A percentile compares a stretch with the other conserved stretches of the same genome.
Conservation (phyloP, 1,140 invertebrate genomes). For the Lamellibrachia luymesi region DNA sequence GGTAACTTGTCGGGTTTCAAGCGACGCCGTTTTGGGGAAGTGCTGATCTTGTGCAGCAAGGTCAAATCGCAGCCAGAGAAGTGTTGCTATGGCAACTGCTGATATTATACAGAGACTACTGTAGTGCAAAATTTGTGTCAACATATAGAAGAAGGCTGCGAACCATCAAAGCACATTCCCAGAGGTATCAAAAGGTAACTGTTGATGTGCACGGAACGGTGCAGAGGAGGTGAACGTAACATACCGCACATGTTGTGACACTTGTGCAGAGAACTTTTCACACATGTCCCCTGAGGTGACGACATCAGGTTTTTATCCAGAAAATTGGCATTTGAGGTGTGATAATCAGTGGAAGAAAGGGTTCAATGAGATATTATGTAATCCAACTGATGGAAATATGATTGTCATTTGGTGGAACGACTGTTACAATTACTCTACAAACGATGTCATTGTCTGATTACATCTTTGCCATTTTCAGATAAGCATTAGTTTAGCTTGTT, state of each 20-base stretch:
- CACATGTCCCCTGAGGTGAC: neutral
- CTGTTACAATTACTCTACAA: too few species aligned
- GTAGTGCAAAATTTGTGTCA: neutral
- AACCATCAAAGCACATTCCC: neutral
- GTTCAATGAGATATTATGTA: neutral
- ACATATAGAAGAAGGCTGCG: neutral
- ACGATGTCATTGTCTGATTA: too few species aligned
- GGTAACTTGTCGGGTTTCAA: neutral
- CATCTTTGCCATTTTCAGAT: neutral
- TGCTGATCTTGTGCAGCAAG: neutral
- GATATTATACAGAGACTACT: neutral
- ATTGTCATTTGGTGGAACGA: neutral
- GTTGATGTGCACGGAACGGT: neutral
- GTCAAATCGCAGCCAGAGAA: neutral
- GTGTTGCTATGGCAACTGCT: neutral
- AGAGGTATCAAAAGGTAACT: neutral
- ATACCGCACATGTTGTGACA: neutral
- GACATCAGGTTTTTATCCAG: neutral
- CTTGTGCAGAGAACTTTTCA: neutral
- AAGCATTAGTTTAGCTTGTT: neutral
- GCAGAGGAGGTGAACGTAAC: neutral
- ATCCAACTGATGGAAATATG: neutral
- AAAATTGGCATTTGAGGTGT: neutral
- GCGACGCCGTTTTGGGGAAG: neutral
- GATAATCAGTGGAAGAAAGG: neutral